Base-by-base conservation (phyloP, 1,140 invertebrate species). In the Drosophila mojavensis region DNA sequence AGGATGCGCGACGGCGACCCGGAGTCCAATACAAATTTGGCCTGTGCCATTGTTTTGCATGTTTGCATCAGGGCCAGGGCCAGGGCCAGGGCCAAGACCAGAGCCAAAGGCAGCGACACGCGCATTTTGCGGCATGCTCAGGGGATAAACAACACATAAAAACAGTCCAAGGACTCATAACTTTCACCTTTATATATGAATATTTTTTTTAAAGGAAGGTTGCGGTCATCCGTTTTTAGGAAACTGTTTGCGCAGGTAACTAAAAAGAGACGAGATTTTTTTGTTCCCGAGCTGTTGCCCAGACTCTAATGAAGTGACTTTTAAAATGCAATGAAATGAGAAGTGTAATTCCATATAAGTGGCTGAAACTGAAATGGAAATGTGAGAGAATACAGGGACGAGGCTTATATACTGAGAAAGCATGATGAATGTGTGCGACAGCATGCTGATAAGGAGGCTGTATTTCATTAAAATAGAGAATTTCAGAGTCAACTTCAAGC, bases 111-210 rank as follows among this genome's bases (percentile, higher is more conserved):
- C 58, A 20, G 43, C 58, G 82, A 79, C 83, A 86, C 83, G 79
- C 83, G 83, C 73, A 74, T 76, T 72, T 81, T 83, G 71, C 76
- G 56, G 76, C 64, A 69, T 53, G 50, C 59, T 30, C 64, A 75
- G 55, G 36, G 74, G 33, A 75, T 78, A 79, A 70, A 81, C 58
- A 78, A 77, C 62, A 67, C 83, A 83, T 78, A 82, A 88, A 79
- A 88, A 89, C 77, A 80, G 80, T 84, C 89, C 83, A 88, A 88
- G 83, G 83, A 89, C 81, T 54, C 71, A 82, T 82, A 56, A 88
- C 82, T 88, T 86, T 86, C 82, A 53, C 72, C 54, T 53, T 81
- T 81, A 61, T 10, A 13, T 33, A 51, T n/a, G 5, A 51, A 11
- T 39, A 36, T 61, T 84, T 63, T 78, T 75, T 73, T 81, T 45